Percentiles rank a stretch among this genome's conserved stretches.
Conservation (phyloP, 2,797 vertebrate genomes). For the Crocodylus rhombifer region DNA sequence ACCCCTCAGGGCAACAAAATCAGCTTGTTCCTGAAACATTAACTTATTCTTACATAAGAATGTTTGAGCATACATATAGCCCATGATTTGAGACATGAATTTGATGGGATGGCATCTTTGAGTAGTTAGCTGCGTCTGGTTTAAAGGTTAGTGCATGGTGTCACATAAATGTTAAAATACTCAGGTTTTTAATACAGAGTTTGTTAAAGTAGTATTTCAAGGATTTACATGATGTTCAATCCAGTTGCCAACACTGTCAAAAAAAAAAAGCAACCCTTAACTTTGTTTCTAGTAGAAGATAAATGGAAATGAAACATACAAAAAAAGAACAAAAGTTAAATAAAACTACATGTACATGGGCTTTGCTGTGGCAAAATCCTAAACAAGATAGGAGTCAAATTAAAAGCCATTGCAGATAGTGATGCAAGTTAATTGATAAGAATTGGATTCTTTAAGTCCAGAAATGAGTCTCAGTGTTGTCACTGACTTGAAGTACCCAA, state of each 20-base stretch:
- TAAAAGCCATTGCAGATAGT: background rate
- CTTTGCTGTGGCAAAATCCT: background rate
- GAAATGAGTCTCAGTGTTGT: background rate
- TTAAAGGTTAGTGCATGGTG: background rate
- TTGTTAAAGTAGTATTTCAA: background rate
- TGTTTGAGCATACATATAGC: background rate
- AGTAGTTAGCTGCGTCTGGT: background rate
- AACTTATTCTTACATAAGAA: background rate
- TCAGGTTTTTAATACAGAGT: too few species aligned
- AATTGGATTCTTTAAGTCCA: background rate
- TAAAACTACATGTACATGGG: background rate
- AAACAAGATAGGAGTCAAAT: background rate
- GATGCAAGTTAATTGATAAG: background rate
- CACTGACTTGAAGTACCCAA: background rate
- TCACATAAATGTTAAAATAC: background rate
- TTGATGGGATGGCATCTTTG: background rate
- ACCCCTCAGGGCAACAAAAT: too few species aligned
- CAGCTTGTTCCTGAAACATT: background rate
- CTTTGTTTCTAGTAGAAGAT: too few species aligned
- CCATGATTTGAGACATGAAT: background rate
- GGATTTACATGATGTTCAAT: background rate
- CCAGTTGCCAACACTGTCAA: too few species aligned
- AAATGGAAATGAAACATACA: background rate
- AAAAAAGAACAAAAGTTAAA: background rate
- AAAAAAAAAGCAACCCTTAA: too few species aligned